Conservation (phyloP, 2,113 vertebrate species). For the Gallinago jamesoni region DNA sequence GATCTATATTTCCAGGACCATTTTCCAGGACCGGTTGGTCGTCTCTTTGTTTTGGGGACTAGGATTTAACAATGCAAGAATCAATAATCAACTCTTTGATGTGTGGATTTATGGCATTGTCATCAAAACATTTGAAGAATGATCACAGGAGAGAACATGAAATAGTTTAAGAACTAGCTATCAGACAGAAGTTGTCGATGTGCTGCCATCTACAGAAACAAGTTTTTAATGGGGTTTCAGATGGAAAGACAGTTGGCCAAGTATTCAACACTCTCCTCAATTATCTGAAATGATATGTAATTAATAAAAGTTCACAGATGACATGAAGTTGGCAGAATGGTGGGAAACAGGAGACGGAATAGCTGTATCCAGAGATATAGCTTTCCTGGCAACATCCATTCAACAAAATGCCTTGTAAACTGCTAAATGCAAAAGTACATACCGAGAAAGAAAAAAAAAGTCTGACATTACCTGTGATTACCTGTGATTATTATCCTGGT, state of each 20-base stretch:
- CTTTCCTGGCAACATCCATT: background rate
- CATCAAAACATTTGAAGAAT: background rate
- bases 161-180: background rate
- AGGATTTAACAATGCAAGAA: background rate
- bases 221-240: background rate
- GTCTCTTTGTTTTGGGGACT: background rate
- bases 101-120: background rate
- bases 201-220: constrained; percentile 32
- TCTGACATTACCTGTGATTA: background rate
- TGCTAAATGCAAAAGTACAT: background rate
- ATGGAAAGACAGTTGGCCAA: background rate
- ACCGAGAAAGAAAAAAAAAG: background rate
- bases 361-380: background rate
- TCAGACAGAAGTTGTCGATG: background rate
- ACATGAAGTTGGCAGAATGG: background rate
- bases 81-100: background rate
- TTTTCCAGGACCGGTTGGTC: background rate
- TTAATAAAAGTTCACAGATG: background rate
- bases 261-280: background rate
- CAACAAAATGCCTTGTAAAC: background rate
- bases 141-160: accelerated
- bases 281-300: background rate
- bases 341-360: background rate
- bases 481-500: background rate
- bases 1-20: background rate